Percentiles rank a stretch among this genome's conserved stretches.
phyloP scores from a whole-genome alignment of 2,113 vertebrate genomes.

The Thunnus thynnus region DNA sequence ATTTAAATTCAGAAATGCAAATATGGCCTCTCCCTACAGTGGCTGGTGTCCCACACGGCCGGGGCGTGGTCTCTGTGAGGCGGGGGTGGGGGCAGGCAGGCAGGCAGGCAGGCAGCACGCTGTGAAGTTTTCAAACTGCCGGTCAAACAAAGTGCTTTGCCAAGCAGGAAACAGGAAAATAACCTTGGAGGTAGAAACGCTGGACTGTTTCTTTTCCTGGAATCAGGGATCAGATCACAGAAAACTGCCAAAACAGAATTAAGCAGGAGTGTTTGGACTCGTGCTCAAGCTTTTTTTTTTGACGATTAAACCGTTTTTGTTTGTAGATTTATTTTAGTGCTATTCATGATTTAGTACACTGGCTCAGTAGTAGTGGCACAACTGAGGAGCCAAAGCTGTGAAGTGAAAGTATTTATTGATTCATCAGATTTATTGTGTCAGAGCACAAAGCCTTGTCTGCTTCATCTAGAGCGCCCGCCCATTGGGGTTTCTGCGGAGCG shows the following conservation, averaged over 20 bases:
- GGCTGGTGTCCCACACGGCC: constrained; percentile 23
- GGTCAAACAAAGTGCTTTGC: constrained; percentile 49
- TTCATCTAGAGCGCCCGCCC: constrained; percentile 74
- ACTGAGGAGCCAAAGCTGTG: not conserved
- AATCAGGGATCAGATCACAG: not conserved
- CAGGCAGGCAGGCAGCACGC: constrained; percentile 36
- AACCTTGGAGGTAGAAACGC: constrained; percentile 13
- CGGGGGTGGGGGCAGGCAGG: constrained; percentile 29
- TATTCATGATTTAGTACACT: not conserved
- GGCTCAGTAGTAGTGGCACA: not conserved
- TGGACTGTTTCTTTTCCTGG: not conserved
- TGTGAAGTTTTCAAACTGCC: constrained; percentile 73
- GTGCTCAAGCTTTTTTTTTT: not conserved
- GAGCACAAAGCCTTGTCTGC: constrained; percentile 66
- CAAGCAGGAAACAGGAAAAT: constrained; percentile 58
- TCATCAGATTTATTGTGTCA: constrained; percentile 48
- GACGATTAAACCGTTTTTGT: not conserved
- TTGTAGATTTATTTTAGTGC: not conserved
- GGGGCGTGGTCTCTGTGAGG: constrained; percentile 63
- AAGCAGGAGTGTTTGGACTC: not conserved
- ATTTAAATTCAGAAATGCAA: constrained; percentile 58
- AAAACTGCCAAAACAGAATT: constrained; percentile 1
- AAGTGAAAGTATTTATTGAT: constrained; percentile 42
- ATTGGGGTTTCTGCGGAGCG: constrained; percentile 66
- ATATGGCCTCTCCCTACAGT: constrained; percentile 31